These are phyloP conservation scores for Drosophila oshimai DNA, from an alignment of 1,140 invertebrate species.

Conservation along the genomic window DNA sequence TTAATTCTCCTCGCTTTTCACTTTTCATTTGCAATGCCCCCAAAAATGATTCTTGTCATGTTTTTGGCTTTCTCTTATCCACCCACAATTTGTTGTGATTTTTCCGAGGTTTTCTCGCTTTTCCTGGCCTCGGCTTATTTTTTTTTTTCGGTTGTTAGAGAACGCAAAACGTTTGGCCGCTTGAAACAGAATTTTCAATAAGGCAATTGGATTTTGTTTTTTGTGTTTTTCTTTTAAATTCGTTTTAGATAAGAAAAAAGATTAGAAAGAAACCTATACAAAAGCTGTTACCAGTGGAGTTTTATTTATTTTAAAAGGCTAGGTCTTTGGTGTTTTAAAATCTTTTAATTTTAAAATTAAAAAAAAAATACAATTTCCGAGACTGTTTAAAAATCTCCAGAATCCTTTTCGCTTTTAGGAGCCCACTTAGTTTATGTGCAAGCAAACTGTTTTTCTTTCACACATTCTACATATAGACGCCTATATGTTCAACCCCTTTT, in stretches of 20 bases:
- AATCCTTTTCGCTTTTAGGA: background rate
- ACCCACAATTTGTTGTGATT: constrained; percentile 45
- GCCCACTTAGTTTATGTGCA: too few species aligned
- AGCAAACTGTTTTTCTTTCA: background rate
- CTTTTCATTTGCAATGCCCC: constrained; percentile 3
- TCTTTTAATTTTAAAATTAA: too few species aligned
- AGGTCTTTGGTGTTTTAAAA: too few species aligned
- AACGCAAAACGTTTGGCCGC: constrained; percentile 41
- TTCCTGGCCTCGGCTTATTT: constrained; percentile 1
- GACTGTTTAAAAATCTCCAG: background rate
- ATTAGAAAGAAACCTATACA: too few species aligned
- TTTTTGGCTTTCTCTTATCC: constrained; percentile 18
- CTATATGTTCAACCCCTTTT: background rate
- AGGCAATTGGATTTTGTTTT: constrained; percentile 13
- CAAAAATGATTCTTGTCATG: constrained; percentile 14
- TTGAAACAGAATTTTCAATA: constrained; percentile 69
- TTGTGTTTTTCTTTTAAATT: background rate
- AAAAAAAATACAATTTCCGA: too few species aligned
- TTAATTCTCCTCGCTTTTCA: constrained; percentile 68
- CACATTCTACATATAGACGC: too few species aligned
- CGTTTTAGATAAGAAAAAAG: background rate
- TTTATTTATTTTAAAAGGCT: too few species aligned
- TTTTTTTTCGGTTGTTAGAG: constrained; percentile 7
- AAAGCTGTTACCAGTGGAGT: too few species aligned
- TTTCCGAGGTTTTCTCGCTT: constrained; percentile 53